Percentiles rank a stretch among this genome's conserved stretches.
Evolutionary conservation across 2,888 invertebrate species (phyloP).

Genomic region (Erynnis tages): DNA sequence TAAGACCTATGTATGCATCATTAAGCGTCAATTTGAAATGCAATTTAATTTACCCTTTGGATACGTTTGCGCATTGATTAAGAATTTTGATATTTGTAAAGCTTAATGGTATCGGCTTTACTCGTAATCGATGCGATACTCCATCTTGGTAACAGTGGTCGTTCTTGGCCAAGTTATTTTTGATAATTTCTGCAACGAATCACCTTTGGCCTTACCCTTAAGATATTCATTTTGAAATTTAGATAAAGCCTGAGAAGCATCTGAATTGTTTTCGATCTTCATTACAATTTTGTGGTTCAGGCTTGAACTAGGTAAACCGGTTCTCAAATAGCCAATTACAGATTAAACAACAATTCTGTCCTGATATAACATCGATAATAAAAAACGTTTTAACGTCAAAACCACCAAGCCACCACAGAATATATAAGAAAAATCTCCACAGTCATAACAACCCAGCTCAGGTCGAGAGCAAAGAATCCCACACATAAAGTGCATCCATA

Average conservation of each 20-base stretch:
- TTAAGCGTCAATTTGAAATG: conserved; percentile 11
- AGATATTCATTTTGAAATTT: too few relatives aligned
- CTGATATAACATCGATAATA: too few relatives aligned
- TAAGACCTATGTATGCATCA: conserved; percentile 3
- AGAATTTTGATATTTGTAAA: conserved; percentile 25
- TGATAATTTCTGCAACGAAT: neutral
- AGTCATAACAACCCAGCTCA: neutral
- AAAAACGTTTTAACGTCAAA: too few relatives aligned
- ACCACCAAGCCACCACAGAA: too few relatives aligned
- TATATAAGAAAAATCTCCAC: neutral
- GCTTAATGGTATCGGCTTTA: conserved; percentile 25
- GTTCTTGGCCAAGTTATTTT: conserved; percentile 2
- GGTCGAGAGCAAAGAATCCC: neutral
- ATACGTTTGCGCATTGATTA: conserved; percentile 11
- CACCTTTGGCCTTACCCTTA: too few relatives aligned
- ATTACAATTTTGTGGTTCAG: too few relatives aligned
- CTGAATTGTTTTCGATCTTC: too few relatives aligned
- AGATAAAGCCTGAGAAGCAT: too few relatives aligned
- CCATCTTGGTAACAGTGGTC: neutral
- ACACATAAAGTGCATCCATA: neutral
- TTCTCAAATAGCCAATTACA: too few relatives aligned
- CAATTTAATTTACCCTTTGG: conserved; percentile 13
- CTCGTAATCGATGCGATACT: conserved; percentile 21
- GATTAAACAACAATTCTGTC: too few relatives aligned
- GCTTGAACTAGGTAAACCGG: too few relatives aligned